These are phyloP conservation scores for Drosophila nr. fundita DNA, from an alignment of 2,888 invertebrate species.

Conservation along the genomic window DNA sequence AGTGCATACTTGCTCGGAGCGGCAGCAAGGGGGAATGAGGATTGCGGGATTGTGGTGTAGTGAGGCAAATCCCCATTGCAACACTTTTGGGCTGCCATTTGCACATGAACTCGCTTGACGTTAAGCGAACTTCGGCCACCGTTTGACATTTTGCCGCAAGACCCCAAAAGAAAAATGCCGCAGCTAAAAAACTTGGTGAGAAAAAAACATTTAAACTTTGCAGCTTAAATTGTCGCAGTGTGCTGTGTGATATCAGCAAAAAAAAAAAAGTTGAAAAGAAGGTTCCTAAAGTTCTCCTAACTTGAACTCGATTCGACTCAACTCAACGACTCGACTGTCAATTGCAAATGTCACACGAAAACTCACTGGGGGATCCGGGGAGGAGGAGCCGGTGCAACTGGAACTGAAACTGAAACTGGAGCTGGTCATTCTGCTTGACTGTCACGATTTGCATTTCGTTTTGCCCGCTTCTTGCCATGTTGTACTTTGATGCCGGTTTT, in stretches of 20 bases:
- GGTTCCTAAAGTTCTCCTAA: conserved; percentile 42
- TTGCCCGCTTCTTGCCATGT: conserved; percentile 40
- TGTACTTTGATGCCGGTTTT: conserved; percentile 34
- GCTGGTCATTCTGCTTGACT: conserved; percentile 69
- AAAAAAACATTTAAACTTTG: conserved; percentile 70
- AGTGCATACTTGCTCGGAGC: conserved; percentile 58
- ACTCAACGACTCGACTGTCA: conserved; percentile 71
- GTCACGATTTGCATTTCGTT: conserved; percentile 76
- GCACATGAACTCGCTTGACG: conserved; percentile 67
- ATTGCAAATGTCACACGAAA: conserved; percentile 76
- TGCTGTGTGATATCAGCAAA: background rate
- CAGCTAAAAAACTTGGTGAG: conserved; percentile 40
- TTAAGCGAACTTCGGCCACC: conserved; percentile 73
- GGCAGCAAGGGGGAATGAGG: background rate
- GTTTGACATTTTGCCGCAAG: conserved; percentile 80
- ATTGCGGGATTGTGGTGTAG: background rate
- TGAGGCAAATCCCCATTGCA: conserved; percentile 21
- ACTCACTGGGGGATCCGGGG: conserved; percentile 28
- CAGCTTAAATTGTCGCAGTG: conserved; percentile 76
- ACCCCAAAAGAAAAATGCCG: conserved; percentile 52
- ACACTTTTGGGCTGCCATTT: conserved; percentile 64
- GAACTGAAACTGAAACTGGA: conserved; percentile 17
- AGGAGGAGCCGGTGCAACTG: conserved; percentile 21
- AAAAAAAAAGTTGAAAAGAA: conserved; percentile 40
- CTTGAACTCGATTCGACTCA: conserved; percentile 57